These are phyloP conservation scores for Anorthoa munda DNA, from an alignment of 2,888 invertebrate species.

Conservation along the genomic window DNA sequence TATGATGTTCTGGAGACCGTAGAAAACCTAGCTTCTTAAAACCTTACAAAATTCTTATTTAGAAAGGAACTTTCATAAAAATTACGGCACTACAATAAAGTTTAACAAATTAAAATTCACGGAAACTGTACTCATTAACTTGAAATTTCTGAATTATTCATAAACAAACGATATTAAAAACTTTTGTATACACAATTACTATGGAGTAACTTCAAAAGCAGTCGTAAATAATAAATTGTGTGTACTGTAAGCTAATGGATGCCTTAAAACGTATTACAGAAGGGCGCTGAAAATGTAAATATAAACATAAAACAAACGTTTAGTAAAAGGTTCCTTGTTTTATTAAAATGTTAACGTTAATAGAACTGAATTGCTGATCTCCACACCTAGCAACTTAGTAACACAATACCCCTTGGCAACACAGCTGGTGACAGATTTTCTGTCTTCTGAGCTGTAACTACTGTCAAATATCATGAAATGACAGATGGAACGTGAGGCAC, in stretches of 20 bases:
- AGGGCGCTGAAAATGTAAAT: not conserved
- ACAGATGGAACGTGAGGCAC: no score
- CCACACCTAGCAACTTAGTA: no score
- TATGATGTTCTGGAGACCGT: no score
- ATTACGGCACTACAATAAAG: not conserved
- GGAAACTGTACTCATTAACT: not conserved
- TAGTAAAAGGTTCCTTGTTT: constrained; percentile 6
- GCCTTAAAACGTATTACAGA: not conserved
- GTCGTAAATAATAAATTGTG: constrained; percentile 4
- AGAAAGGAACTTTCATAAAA: not conserved
- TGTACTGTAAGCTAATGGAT: constrained; percentile 2
- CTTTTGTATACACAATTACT: constrained; percentile 8
- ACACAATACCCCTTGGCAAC: no score
- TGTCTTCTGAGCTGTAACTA: no score
- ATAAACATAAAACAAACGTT: constrained; percentile 5
- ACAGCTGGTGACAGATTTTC: no score
- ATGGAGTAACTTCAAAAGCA: not conserved
- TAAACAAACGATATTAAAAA: not conserved
- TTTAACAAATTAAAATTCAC: not conserved
- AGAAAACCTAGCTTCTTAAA: no score
- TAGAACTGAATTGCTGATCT: not conserved
- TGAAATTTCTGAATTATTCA: not conserved
- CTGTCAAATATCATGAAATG: no score
- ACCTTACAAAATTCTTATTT: not conserved
- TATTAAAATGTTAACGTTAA: not conserved